These are phyloP conservation scores for Hycleus cichorii DNA, from an alignment of 1,140 invertebrate genomes.

Conservation along the genomic window DNA sequence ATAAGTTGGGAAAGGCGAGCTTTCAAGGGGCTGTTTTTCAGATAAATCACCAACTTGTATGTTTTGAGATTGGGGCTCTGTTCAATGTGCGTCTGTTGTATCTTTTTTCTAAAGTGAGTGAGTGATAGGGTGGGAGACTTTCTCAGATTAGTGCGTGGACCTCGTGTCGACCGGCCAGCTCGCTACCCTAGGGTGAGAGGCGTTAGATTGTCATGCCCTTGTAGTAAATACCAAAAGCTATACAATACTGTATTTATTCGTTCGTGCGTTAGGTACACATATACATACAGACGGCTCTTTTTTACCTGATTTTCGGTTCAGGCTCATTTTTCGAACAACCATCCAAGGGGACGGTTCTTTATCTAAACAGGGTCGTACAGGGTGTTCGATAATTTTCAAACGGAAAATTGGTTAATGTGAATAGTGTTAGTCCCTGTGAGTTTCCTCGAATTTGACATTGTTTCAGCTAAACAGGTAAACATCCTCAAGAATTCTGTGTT, in stretches of 20 bases:
- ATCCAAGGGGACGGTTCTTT: too few species aligned
- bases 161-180: conserved; percentile 10
- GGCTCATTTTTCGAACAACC: neutral
- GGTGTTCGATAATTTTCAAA: neutral
- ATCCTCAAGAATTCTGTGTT: neutral
- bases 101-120: too few species aligned
- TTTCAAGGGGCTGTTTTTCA: conserved; percentile 11
- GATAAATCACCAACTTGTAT: conserved; percentile 7
- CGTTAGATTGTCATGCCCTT: conserved; percentile 11
- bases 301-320: conserved; percentile 4
- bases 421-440: neutral
- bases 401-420: neutral
- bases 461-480: neutral
- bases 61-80: conserved; percentile 9
- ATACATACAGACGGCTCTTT: neutral
- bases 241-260: neutral
- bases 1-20: conserved; percentile 3
- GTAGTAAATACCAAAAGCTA: conserved; percentile 3
- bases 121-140: conserved; percentile 6
- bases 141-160: conserved; percentile 17
- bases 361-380: too few species aligned
- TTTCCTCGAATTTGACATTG: neutral
- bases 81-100: conserved; percentile 5
- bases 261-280: neutral
- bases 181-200: conserved; percentile 4